phyloP scores from a whole-genome alignment of 2,888 invertebrate species.

The Octodonta nipae region DNA sequence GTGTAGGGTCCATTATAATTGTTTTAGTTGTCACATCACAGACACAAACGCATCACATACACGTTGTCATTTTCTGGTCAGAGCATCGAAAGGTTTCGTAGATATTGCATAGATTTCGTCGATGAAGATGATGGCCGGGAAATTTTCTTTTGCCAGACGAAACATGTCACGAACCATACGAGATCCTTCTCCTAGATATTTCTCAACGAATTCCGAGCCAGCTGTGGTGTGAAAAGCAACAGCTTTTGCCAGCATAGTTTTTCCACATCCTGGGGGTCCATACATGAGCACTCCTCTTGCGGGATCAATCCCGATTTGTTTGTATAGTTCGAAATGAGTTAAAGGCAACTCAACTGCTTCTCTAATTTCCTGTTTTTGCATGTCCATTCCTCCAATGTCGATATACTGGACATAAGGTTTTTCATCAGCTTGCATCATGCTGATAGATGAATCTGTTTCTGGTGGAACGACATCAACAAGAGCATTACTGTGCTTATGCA shows the following conservation, averaged over 20 bases:
- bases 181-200: conserved; percentile 97
- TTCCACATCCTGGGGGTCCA: conserved; percentile 98
- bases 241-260: conserved; percentile 98
- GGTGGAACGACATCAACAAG: conserved; percentile 96
- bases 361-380: conserved; percentile 97
- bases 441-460: conserved; percentile 94
- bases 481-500: conserved; percentile 99
- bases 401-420: conserved; percentile 95
- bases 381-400: conserved; percentile 99
- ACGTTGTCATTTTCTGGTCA: too few species aligned
- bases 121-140: conserved; percentile 98
- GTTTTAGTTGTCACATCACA: too few species aligned
- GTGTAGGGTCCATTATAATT: too few species aligned
- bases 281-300: conserved; percentile 86
- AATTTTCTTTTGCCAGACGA: conserved; percentile 95
- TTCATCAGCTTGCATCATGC: conserved; percentile 95
- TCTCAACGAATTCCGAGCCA: conserved; percentile 98
- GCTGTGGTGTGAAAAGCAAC: conserved; percentile 98
- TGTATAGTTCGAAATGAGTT: conserved; percentile 95
- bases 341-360: conserved; percentile 97
- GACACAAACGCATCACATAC: too few species aligned
- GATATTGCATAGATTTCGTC: conserved; percentile 99
- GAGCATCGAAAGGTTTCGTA: conserved; percentile 94
- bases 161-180: conserved; percentile 99
- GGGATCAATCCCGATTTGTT: conserved; percentile 98